Conservation (phyloP, 1,140 invertebrate species). For the Drosophila varians region DNA sequence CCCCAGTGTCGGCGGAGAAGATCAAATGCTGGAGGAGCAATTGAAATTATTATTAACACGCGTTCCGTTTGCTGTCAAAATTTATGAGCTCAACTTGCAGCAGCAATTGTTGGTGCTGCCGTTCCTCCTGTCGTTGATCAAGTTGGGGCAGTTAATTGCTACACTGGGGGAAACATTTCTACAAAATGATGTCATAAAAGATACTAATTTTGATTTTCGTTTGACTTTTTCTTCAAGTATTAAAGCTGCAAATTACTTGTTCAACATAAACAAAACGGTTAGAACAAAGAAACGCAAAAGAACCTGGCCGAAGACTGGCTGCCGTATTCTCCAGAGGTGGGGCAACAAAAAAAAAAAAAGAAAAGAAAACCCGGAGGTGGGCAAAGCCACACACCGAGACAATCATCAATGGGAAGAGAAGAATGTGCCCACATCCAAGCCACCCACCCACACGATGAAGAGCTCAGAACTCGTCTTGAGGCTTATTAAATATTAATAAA, state of each 20-base stretch:
- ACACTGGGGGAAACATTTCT: slow-evolving; percentile 5
- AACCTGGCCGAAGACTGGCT: slow-evolving; percentile 15
- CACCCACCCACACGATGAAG: slow-evolving; percentile 68
- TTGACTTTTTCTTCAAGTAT: slow-evolving; percentile 12
- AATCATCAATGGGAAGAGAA: slow-evolving; percentile 36
- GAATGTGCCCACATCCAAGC: slow-evolving; percentile 55
- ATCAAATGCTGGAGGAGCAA: slow-evolving; percentile 48
- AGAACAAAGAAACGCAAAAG: slow-evolving; percentile 43
- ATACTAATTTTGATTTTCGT: no score
- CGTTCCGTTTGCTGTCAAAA: slow-evolving; percentile 73
- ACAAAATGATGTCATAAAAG: no score
- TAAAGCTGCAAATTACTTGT: slow-evolving; percentile 44
- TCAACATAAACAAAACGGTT: slow-evolving; percentile 55
- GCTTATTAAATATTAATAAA: slow-evolving; percentile 67
- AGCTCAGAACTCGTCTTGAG: slow-evolving; percentile 26
- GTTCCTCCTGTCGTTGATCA: slow-evolving; percentile 31
- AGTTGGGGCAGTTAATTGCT: slow-evolving; percentile 42
- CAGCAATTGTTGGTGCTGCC: slow-evolving; percentile 54
- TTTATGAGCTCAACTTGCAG: slow-evolving; percentile 69
- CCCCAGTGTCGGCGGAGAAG: slow-evolving; percentile 27
- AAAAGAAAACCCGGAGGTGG: slow-evolving; percentile 1
- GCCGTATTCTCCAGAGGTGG: slow-evolving; percentile 15
- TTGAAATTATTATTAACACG: slow-evolving; percentile 65
- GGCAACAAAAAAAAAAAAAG: background rate
- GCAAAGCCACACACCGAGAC: slow-evolving; percentile 45